Base-by-base conservation (phyloP, 2,113 vertebrate genomes). In the Ceratotherium simum region DNA sequence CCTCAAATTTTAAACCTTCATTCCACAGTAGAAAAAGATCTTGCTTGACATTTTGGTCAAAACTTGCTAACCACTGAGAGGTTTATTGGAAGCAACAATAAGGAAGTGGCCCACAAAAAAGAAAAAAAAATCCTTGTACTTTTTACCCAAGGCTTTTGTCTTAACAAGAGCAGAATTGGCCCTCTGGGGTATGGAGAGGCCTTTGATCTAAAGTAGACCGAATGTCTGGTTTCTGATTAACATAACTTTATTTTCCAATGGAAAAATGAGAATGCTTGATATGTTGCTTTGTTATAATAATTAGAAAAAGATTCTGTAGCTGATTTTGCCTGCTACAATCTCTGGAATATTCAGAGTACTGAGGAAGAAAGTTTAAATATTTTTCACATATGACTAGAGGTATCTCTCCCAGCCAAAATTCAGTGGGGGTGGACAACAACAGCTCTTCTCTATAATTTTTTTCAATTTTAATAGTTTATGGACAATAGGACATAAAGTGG, bases 301-400 rank as follows among this genome's bases (percentile, higher is more conserved):
- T 98, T 98, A 97, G 90, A 96, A 98, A 98, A 99, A 98, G 90
- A 97, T 90, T 98, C 97, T 94, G 82, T 94, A 90, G 93, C 81
- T 96, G 76, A 95, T 94, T 98, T 96, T 89, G 42, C 73, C 79
- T 33, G 39, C 80, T 94, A 25, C 62, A 93, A 86, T 98, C 96
- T 97, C 93, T 98, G 93, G 83, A 95, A 96, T 98, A 98, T 65
- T 97, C 79, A 91, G 51, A 64, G 88, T 96, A 98, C 98, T 96
- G 89, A 96, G 86, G 83, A 98, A 96, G 80, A 60, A 65, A 97
- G 62, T 83, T 93, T 97, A 78, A 51, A 96, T 97, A 97, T 96
- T 98, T 96, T 93, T 90, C 78, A 76, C 92, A 76, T 98, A 94
- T 93, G 72, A 78, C 97, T 97, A 56, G 33, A 87, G 78, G 83